Evolutionary conservation across 2,888 invertebrate species (phyloP), one percentile per base, ranked within the genome.

Genomic region (Leucophenga maculata): DNA sequence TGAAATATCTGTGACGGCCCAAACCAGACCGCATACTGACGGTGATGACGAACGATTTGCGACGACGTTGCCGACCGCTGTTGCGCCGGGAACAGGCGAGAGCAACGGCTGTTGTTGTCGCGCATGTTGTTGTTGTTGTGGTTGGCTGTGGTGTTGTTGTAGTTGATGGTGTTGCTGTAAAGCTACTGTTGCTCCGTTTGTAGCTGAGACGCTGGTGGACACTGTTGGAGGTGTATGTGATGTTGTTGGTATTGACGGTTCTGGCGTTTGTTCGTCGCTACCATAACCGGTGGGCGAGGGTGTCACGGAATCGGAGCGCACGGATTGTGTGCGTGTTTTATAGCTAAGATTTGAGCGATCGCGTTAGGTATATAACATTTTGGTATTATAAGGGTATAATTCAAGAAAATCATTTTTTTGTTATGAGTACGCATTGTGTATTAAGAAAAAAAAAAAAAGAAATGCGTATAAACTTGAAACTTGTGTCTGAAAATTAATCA

Each of bases 1-100:
- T 54, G 94, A 92, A 88, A 96, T 92, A 89, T 94, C 95, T 44
- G 95, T 94, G 67, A 97, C 95, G 65, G 96, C 95, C 95, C 97
- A 97, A 86, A 96, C 93, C 62, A 94, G 91, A 81, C 88, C 88
- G 78, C 86, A 80, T 69, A 82, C 70, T 65, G 77, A 65, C 72
- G 77, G 68, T 72, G 77, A 70, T 18, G 39, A 9, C 62, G 62
- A 14, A 4, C 20, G 16, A 18, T 69, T 57, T 72, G 74, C 50
- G 14, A 69, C 69, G 20, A 66, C 44, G 68, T 32, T 52, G 69
- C 65, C 18, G 69, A 13, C 3, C 11, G 31, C 4, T 62, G 26
- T 44, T 20, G 44, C 26, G 20, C 4, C 26, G 55, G 64, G 32
- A 62, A 64, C 39, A 13, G 20, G 18, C 22, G 22, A 57, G 14